Percentiles rank a stretch among this genome's conserved stretches.
Evolutionary conservation across 1,140 invertebrate species (phyloP).

Genomic region (Lysiphlebus fabarum): DNA sequence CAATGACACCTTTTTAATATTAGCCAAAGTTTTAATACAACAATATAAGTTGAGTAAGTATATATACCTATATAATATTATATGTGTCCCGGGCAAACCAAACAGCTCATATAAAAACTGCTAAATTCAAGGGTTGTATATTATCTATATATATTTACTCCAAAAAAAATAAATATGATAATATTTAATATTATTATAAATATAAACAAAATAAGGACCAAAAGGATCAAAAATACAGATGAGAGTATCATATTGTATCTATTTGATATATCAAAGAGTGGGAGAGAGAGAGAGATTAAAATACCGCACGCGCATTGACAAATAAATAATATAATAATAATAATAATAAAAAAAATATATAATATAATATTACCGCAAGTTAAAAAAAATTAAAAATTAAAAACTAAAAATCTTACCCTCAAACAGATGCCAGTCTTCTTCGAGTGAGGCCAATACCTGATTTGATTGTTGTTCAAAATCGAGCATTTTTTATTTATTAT

Average conservation of each 20-base stretch:
- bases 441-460: conserved; percentile 39
- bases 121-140: too few species aligned
- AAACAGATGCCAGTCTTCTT: conserved; percentile 45
- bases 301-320: too few species aligned
- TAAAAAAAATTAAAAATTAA: conserved; percentile 38
- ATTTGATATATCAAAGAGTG: neutral
- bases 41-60: too few species aligned
- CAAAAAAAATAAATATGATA: too few species aligned
- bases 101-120: too few species aligned
- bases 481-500: conserved; percentile 16
- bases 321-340: neutral
- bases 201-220: too few species aligned
- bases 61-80: too few species aligned
- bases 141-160: too few species aligned
- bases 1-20: too few species aligned
- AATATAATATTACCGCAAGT: neutral
- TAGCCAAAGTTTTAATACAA: too few species aligned
- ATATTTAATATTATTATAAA: too few species aligned
- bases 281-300: neutral
- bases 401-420: conserved; percentile 42
- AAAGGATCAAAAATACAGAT: neutral
- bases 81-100: too few species aligned
- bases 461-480: conserved; percentile 45
- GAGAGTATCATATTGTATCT: neutral
- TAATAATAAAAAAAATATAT: neutral